A percentile compares a stretch with the other conserved stretches of the same genome.
Conservation (phyloP, 1,140 invertebrate species). For the Cepaea nemoralis region DNA sequence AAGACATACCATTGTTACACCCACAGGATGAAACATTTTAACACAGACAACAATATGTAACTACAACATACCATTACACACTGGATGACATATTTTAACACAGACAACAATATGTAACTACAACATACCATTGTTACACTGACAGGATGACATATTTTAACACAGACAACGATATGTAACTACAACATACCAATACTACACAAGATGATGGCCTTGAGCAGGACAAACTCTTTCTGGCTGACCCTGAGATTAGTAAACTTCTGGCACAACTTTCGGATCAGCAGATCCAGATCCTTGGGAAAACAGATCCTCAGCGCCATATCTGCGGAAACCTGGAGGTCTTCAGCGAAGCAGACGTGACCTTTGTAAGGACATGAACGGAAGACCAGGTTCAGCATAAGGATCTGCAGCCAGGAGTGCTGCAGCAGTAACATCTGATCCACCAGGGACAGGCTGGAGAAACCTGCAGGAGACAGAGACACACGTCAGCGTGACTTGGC, state of each 20-base stretch:
- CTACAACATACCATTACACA: too few species aligned
- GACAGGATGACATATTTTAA: too few species aligned
- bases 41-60: too few species aligned
- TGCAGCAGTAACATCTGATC: constrained; percentile 97
- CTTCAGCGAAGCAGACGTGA: constrained; percentile 66
- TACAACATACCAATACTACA: constrained; percentile 79
- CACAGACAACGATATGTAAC: background rate
- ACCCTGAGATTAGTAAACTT: constrained; percentile 86
- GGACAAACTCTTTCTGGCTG: constrained; percentile 90
- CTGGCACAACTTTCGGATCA: constrained; percentile 86
- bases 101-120: too few species aligned
- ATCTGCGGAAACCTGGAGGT: constrained; percentile 66
- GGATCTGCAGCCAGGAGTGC: constrained; percentile 95
- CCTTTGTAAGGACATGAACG: constrained; percentile 76
- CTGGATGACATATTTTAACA: too few species aligned
- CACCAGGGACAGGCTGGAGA: constrained; percentile 87
- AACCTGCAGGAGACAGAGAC: constrained; percentile 75
- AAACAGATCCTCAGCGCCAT: constrained; percentile 61
- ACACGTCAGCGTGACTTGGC: background rate
- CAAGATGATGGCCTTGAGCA: constrained; percentile 91
- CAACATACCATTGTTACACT: too few species aligned
- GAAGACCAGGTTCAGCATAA: constrained; percentile 90
- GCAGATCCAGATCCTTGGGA: constrained; percentile 79
- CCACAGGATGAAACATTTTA: too few species aligned
- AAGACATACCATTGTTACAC: too few species aligned